Evolutionary conservation across 1,140 invertebrate genomes (phyloP), one percentile per base, ranked within the genome.

Genomic region (Euwallacea fornicatus): DNA sequence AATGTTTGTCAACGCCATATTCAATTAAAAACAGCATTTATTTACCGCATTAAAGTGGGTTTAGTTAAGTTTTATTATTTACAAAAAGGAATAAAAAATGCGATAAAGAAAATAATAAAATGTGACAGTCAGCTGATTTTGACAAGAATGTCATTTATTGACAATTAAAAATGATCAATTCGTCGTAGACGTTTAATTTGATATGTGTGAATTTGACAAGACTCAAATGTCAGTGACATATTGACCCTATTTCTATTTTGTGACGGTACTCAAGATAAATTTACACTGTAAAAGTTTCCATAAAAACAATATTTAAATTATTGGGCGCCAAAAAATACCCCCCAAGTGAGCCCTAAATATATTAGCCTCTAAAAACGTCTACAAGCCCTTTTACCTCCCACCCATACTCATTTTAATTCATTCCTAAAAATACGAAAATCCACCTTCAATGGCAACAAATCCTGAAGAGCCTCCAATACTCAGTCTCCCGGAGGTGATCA

Each of bases 1-100:
- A 33, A 94, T 86, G 81, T 96, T 95, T 47, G 87, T 88, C 70
- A 94, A 77, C 58, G 88, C 90, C 93, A 94, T 94, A 77, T 42
- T 70, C 42, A 6, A 50, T 50, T 50, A 33, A 4, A 33, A 33
- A 33, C 21, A 33, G 21, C 21, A 33, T 33, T 33, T 33, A 33
- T 33, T 33, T 33, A 33, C 21, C 21, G 4, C 21, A 33, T 33
- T 33, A 33, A 33, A 33, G 21, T 33, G 21, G 1, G 4, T 33
- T 33, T 33, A 33, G 21, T 33, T 33, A 33, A 33, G 21, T 33
- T 33, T 33, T 33, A 33, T 33, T 33, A 33, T 33, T 33, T 2
- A 33, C n/a, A 33, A 33, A 33, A 33, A 33, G 4, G 1, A 33
- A 33, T 33, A 1, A 33, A 33, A 33, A 33, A 33, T 2, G 1